These are phyloP conservation scores for Pseudomyrmex sp. DNA, from an alignment of 1,140 invertebrate genomes.

Conservation along the genomic window DNA sequence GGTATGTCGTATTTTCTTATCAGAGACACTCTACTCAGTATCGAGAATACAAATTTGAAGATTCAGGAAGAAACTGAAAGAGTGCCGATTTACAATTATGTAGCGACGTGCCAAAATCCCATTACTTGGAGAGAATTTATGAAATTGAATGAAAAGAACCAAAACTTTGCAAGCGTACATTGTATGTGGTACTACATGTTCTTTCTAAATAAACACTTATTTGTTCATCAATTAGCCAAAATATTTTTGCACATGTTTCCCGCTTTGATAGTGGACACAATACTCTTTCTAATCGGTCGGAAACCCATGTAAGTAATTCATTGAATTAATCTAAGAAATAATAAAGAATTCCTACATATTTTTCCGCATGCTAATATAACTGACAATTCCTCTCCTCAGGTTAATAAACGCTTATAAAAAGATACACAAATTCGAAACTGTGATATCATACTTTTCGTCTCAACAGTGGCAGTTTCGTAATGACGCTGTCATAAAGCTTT, in stretches of 20 bases:
- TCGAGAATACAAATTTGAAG: neutral
- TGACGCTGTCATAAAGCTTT: conserved; percentile 85
- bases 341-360: neutral
- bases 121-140: conserved; percentile 87
- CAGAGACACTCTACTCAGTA: conserved; percentile 31
- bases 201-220: conserved; percentile 81
- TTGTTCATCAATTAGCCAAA: conserved; percentile 84
- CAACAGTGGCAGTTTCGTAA: conserved; percentile 87
- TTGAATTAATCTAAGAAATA: neutral
- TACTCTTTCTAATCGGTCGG: conserved; percentile 75
- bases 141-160: conserved; percentile 78
- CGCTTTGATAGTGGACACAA: conserved; percentile 79
- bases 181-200: conserved; percentile 85
- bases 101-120: conserved; percentile 86
- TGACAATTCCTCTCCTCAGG: conserved; percentile 76
- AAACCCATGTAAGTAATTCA: conserved; percentile 81
- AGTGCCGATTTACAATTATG: conserved; percentile 86
- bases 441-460: conserved; percentile 87
- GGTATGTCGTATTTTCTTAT: neutral
- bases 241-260: conserved; percentile 83
- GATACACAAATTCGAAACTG: conserved; percentile 86
- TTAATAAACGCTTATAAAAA: conserved; percentile 86
- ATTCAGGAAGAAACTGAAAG: conserved; percentile 13
- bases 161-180: too few relatives aligned
- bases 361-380: neutral